Base-by-base conservation (phyloP, 2,888 invertebrate genomes). In the Tachystola acroxantha region DNA sequence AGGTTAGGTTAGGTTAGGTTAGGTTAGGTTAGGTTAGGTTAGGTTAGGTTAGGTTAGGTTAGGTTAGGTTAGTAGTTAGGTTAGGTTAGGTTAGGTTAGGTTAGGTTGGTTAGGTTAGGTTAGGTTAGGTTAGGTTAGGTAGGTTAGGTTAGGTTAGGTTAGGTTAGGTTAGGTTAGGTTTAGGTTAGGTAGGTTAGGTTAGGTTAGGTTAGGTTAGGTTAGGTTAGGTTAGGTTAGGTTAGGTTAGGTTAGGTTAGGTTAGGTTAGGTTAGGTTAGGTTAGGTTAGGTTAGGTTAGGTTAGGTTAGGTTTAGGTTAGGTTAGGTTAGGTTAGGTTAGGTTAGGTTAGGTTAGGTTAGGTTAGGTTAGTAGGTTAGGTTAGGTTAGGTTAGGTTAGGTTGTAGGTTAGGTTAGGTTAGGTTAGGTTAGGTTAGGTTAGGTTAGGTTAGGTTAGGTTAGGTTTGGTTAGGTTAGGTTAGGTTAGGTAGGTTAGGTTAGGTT, bases 81-180 rank as follows among this genome's bases (percentile, higher is more conserved):
- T 22, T 22, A 22, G 22, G 22, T 22, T 22, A 22, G 22, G 22
- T 22, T 22, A 22, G 22, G 22, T 22, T 22, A 22, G 22, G 22
- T 22, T 22, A 22, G 22, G 22, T 22, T 22, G 22, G 22, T 22
- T 22, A 22, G 22, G 22, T 22, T 22, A 22, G 22, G 22, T 22
- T 22, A 22, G 22, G 22, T 22, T 39, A 34, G 39, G 39, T 39
- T 39, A 34, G 39, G 39, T 39, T 40, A 40, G 22, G 22, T 22
- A 22, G 22, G 22, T 22, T 22, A 22, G 22, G 22, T 22, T 22
- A 22, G 22, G 22, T 22, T 22, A 22, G 22, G 22, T 22, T 22
- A 22, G 22, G 22, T 22, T 22, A 22, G 22, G 22, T 22, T 22
- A 22, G 22, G 22, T 22, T 22, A 22, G 22, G 22, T 22, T 22